Conservation (phyloP, 1,140 invertebrate genomes). For the Papilio aristodemus region DNA sequence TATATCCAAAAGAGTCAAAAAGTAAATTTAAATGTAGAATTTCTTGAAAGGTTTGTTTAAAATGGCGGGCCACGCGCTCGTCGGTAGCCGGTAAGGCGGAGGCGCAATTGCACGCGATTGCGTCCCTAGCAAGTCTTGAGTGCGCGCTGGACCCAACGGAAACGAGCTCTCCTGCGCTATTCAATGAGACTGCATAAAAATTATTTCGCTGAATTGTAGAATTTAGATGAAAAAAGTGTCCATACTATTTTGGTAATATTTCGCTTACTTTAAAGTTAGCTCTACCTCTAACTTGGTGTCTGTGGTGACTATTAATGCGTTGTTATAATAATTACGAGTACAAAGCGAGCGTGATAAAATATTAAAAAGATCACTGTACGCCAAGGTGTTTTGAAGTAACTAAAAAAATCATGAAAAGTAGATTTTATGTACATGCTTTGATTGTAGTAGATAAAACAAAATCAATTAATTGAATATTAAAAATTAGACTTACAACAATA, state of each 20-base stretch:
- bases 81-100: slow-evolving; percentile 20
- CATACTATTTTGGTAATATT: slow-evolving; percentile 21
- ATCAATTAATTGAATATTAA: slow-evolving; percentile 18
- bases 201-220: slow-evolving; percentile 26
- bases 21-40: slow-evolving; percentile 18
- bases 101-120: slow-evolving; percentile 38
- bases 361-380: no score
- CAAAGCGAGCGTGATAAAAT: no score
- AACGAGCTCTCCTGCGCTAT: slow-evolving; percentile 39
- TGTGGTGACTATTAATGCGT: no score
- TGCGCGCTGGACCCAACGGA: slow-evolving; percentile 39
- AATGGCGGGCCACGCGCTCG: slow-evolving; percentile 32
- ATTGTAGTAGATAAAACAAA: slow-evolving; percentile 1
- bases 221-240: slow-evolving; percentile 22
- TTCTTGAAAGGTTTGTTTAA: slow-evolving; percentile 26
- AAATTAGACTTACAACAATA: slow-evolving; percentile 36
- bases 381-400: no score
- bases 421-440: no score
- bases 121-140: slow-evolving; percentile 37
- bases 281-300: no score
- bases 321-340: no score
- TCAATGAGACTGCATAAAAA: slow-evolving; percentile 37
- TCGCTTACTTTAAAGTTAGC: neutral
- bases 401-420: no score
- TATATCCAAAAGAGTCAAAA: neutral